phyloP scores from a whole-genome alignment of 2,113 vertebrate genomes.

The Aix galericulata region DNA sequence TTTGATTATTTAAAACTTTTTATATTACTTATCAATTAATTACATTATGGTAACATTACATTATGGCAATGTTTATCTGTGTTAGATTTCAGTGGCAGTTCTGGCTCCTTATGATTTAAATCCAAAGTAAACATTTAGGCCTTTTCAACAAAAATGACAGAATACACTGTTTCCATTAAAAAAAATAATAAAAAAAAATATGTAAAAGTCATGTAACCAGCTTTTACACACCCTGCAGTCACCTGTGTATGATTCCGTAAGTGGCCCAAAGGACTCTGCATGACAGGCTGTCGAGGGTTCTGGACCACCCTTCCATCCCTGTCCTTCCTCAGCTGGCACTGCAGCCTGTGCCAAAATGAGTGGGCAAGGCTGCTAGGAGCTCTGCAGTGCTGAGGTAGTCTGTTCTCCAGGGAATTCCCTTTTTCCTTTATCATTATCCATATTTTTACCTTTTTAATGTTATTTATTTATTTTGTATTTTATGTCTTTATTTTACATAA shows the following conservation, averaged over 20 bases:
- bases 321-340: too few species aligned
- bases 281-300: too few species aligned
- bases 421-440: not conserved
- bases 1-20: not conserved
- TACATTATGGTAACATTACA: not conserved
- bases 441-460: not conserved
- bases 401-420: not conserved
- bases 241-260: not conserved
- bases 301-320: not conserved
- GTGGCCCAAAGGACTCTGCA: not conserved
- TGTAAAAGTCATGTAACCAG: not conserved
- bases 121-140: conserved; percentile 49
- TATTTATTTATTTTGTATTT: not conserved
- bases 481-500: not conserved
- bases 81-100: conserved; percentile 38
- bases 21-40: conserved; percentile 30
- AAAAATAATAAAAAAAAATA: not conserved
- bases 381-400: accelerated
- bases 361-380: not conserved
- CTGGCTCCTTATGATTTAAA: conserved; percentile 38
- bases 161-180: conserved; percentile 6
- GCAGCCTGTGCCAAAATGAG: accelerated
- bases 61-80: conserved; percentile 25
- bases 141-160: not conserved
- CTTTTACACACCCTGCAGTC: not conserved